Conservation (phyloP, 2,888 invertebrate genomes). For the Melangyna quadrimaculata region DNA sequence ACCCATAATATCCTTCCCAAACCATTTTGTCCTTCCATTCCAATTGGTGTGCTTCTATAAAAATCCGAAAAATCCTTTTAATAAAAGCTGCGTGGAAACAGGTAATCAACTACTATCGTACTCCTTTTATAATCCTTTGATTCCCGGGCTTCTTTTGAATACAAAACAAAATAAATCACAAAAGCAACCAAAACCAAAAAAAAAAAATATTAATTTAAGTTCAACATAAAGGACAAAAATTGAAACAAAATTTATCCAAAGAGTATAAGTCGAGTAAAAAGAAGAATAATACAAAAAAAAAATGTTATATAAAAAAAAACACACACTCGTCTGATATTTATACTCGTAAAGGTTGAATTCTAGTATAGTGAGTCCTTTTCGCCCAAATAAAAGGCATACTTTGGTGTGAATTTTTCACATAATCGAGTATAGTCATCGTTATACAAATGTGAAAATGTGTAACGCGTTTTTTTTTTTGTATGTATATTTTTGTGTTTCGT, state of each 20-base stretch:
- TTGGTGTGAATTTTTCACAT: constrained; percentile 23
- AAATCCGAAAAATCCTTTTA: constrained; percentile 11
- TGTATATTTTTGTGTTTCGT: too few relatives aligned
- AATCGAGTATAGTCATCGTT: neutral
- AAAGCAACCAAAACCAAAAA: constrained; percentile 43
- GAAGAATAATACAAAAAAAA: neutral
- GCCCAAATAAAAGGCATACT: neutral
- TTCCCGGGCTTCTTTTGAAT: constrained; percentile 27
- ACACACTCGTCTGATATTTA: constrained; percentile 3
- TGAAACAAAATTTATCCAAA: constrained; percentile 20
- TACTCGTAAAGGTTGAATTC: constrained; percentile 29
- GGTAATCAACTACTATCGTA: constrained; percentile 56
- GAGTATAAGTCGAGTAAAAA: constrained; percentile 61
- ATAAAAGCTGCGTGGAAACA: constrained; percentile 68
- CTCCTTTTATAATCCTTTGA: constrained; percentile 47
- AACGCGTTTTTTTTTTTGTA: constrained; percentile 10
- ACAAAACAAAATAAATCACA: constrained; percentile 14
- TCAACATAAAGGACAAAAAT: constrained; percentile 17
- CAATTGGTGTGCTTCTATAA: constrained; percentile 55
- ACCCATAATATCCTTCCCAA: constrained; percentile 2
- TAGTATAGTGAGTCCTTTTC: constrained; percentile 10
- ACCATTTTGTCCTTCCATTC: constrained; percentile 37
- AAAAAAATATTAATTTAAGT: constrained; percentile 10
- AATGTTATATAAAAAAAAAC: neutral
- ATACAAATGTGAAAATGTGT: constrained; percentile 28